Evolutionary conservation across 2,113 vertebrate genomes (phyloP), one percentile per base, ranked within the genome.

Genomic region (Elanus axillaris): DNA sequence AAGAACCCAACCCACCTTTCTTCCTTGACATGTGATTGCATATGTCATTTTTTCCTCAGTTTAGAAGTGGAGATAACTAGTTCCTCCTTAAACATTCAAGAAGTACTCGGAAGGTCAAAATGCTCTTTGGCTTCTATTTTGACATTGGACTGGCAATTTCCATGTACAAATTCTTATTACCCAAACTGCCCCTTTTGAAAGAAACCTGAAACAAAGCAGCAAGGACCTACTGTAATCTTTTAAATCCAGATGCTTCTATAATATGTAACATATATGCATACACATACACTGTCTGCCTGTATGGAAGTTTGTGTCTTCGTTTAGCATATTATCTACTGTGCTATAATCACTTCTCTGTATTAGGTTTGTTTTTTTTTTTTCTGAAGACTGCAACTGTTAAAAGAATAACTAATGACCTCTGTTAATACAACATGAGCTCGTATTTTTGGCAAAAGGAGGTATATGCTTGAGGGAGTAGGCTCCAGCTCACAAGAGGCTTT

Each of bases 341-440:
- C 3, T 75, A 14, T 48, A 36, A 52, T 56, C 11, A 43, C 8
- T 60, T 63, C 27, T 47, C 14, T 68, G 23, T 53, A 16, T 60
- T 47, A 71, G 5, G 7, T 27, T 55, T 42, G 3, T 8, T 0
- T 0, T 3, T 36, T 59, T 59, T 69, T 48, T 67, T 60, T 18
- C 16, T 16, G 13, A 84, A 77, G 31, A 13, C 6, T 47, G 32
- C 45, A 91, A 73, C 31, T 71, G 47, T 63, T 63, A 68, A 78
- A 80, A 67, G 23, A 74, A 52, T 62, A 78, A 53, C 13, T 83
- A 15, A 71, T 56, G 32, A 72, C 34, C 32, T 89, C 11, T 84
- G 12, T 67, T 87, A 55, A 21, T 50, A 67, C 17, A 78, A 42
- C 8, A 9, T 12, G 45, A 80, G 13, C 18, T 56, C 34, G 32